A percentile compares a stretch with the other conserved stretches of the same genome.
Evolutionary conservation across 2,113 vertebrate genomes (phyloP).

Genomic region (Aegithalos caudatus): DNA sequence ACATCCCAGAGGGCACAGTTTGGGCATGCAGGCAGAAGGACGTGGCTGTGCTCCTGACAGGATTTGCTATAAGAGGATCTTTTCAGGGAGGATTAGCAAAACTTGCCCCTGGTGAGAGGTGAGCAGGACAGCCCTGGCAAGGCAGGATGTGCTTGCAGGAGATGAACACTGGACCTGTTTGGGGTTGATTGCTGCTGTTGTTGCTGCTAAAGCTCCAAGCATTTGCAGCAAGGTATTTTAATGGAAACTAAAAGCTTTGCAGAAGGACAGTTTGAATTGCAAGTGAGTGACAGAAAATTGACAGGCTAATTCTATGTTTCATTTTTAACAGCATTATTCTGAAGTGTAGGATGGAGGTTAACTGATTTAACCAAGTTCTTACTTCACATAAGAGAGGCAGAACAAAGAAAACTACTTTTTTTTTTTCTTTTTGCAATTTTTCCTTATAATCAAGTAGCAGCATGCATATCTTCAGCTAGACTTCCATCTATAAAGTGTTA

Average conservation of each 20-base stretch:
- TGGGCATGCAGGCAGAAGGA: neutral
- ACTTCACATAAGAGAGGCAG: neutral
- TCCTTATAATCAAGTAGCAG: neutral
- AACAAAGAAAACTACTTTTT: constrained; percentile 14
- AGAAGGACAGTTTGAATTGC: constrained; percentile 14
- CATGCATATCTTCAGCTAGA: neutral
- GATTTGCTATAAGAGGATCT: neutral
- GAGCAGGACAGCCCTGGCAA: neutral
- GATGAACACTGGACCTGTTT: neutral
- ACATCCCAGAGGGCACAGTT: neutral
- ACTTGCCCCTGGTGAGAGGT: neutral
- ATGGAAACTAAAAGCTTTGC: constrained; percentile 29
- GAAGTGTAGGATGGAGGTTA: constrained; percentile 51
- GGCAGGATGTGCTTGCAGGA: neutral
- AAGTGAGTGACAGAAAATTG: constrained; percentile 30
- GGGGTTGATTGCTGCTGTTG: neutral
- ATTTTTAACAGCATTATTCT: constrained; percentile 65
- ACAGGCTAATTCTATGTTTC: constrained; percentile 59
- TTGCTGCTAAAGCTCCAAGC: neutral
- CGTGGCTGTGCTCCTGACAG: accelerated
- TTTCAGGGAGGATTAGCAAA: neutral
- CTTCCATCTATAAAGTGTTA: neutral
- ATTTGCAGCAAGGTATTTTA: neutral
- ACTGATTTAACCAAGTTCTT: constrained; percentile 33
- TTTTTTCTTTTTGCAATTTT: neutral